Evolutionary conservation across 1,140 invertebrate species (phyloP).

Genomic region (Sitophilus oryzae): DNA sequence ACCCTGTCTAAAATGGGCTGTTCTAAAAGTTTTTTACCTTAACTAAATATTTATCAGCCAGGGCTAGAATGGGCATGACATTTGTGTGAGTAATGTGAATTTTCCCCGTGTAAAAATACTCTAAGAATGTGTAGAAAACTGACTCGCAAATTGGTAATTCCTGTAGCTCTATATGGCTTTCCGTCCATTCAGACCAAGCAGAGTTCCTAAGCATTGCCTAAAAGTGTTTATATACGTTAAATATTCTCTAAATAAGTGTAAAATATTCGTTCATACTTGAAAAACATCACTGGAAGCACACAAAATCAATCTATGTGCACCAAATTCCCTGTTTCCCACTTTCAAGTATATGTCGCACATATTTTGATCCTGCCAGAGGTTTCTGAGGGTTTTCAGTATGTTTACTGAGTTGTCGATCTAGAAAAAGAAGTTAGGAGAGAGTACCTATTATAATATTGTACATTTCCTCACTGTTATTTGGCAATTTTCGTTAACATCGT

Average conservation of each 20-base stretch:
- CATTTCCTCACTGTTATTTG: conserved; percentile 17
- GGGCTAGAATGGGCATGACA: conserved; percentile 76
- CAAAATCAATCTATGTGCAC: conserved; percentile 84
- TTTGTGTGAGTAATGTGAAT: conserved; percentile 76
- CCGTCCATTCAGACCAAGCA: conserved; percentile 85
- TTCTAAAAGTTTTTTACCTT: conserved; percentile 49
- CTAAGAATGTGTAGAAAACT: conserved; percentile 84
- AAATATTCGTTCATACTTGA: conserved; percentile 54
- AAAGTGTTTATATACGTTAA: conserved; percentile 17
- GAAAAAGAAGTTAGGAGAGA: no score
- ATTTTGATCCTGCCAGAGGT: conserved; percentile 35
- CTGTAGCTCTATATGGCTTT: conserved; percentile 74
- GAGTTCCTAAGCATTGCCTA: conserved; percentile 92
- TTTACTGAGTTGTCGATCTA: conserved; percentile 38
- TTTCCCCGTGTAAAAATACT: conserved; percentile 90
- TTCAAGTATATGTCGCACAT: conserved; percentile 41
- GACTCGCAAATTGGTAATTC: conserved; percentile 77
- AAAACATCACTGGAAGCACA: conserved; percentile 95
- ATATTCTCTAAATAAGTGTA: not conserved
- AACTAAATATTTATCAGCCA: conserved; percentile 94
- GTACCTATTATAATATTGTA: no score
- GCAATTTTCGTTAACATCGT: conserved; percentile 18
- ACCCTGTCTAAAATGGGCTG: not conserved
- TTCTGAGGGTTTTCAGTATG: conserved; percentile 36
- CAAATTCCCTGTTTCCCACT: conserved; percentile 59